Conservation (phyloP, 2,113 vertebrate species). For the Tyto alba region DNA sequence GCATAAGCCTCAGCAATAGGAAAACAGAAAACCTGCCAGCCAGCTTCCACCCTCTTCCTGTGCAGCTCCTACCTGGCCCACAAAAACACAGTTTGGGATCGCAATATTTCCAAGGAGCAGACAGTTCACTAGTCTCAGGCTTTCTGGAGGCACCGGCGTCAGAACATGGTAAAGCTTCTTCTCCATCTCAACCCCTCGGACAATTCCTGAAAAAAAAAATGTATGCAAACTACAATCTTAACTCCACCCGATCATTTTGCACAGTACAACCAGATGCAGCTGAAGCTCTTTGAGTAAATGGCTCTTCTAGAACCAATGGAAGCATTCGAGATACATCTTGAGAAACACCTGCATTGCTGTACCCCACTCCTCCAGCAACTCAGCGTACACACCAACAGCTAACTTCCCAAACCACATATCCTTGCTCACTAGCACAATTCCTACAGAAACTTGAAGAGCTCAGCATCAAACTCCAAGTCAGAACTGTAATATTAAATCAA, state of each 20-base stretch:
- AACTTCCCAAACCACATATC: accelerated
- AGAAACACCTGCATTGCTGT: too few relatives aligned
- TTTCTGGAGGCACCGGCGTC: constrained; percentile 79
- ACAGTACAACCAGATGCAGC: accelerated
- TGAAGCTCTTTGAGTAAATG: accelerated
- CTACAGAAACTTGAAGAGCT: accelerated
- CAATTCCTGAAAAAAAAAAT: constrained; percentile 75
- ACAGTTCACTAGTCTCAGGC: constrained; percentile 85
- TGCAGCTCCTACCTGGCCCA: constrained; percentile 79
- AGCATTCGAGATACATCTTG: background rate
- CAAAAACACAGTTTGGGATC: constrained; percentile 81
- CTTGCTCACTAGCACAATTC: accelerated
- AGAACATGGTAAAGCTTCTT: constrained; percentile 86
- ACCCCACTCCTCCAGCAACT: background rate
- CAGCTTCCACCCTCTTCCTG: accelerated
- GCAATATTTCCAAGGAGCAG: constrained; percentile 83
- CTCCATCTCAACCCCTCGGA: constrained; percentile 86
- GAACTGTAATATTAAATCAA: accelerated
- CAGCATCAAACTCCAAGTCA: background rate
- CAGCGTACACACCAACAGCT: accelerated
- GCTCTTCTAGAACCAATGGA: background rate
- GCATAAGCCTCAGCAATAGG: background rate
- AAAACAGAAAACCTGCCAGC: background rate
- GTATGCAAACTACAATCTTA: background rate
- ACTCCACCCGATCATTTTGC: accelerated